These are phyloP conservation scores for Aphidius gifuensis DNA, from an alignment of 1,140 invertebrate genomes.

Conservation along the genomic window DNA sequence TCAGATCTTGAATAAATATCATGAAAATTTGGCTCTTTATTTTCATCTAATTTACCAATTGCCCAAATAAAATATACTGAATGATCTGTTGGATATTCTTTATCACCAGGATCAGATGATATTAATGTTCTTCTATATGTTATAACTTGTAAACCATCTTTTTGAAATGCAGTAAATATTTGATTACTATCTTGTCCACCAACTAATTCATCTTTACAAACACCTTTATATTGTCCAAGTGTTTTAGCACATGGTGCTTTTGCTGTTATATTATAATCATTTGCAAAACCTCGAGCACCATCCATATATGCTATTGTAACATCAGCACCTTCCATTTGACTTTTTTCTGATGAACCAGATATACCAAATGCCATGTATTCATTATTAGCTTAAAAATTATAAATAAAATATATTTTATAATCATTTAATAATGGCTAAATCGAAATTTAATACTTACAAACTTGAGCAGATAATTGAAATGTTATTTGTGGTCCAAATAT, in stretches of 20 bases:
- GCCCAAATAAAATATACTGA: conserved; percentile 79
- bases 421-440: neutral
- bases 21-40: conserved; percentile 81
- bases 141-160: conserved; percentile 75
- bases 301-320: conserved; percentile 76
- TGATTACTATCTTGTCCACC: conserved; percentile 78
- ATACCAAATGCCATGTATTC: conserved; percentile 88
- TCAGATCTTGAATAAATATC: conserved; percentile 73
- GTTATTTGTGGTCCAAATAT: conserved; percentile 86
- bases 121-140: conserved; percentile 72
- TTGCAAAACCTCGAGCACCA: conserved; percentile 67
- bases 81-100: conserved; percentile 66
- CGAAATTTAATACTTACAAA: conserved; percentile 49
- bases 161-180: conserved; percentile 65
- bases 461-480: conserved; percentile 79
- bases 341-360: conserved; percentile 67
- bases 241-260: conserved; percentile 82
- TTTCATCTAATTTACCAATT: conserved; percentile 73
- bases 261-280: conserved; percentile 84
- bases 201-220: conserved; percentile 76
- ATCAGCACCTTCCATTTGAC: conserved; percentile 84
- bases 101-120: conserved; percentile 75
- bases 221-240: conserved; percentile 78
- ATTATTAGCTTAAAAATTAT: conserved; percentile 59
- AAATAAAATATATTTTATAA: neutral